Percentiles rank a stretch among this genome's conserved stretches.
Conservation (phyloP, 2,888 invertebrate species). For the Eutolmus rufibarbis region DNA sequence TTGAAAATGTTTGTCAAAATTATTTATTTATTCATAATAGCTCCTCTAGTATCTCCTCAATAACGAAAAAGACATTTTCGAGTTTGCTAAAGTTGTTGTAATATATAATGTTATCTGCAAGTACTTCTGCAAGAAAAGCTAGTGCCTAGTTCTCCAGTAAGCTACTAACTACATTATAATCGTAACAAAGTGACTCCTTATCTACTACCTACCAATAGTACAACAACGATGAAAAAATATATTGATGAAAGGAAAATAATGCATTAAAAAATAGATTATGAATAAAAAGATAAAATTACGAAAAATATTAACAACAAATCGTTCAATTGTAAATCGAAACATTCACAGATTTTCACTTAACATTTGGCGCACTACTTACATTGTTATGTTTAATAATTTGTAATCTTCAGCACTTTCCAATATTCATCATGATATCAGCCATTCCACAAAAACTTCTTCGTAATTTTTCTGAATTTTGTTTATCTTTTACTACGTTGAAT, state of each 20-base stretch:
- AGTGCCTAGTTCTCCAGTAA: background rate
- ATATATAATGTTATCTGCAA: background rate
- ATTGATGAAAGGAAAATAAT: background rate
- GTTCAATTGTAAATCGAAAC: background rate
- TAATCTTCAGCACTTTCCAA: background rate
- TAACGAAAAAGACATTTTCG: background rate
- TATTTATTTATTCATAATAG: background rate
- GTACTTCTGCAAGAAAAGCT: background rate
- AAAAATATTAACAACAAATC: background rate
- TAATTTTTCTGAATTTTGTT: no score
- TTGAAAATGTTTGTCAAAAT: background rate
- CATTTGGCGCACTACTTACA: background rate
- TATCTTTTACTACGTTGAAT: background rate
- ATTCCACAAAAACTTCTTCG: background rate
- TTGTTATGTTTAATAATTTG: background rate
- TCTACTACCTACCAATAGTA: background rate
- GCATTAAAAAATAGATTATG: no score
- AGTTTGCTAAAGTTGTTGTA: background rate
- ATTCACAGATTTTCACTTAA: background rate
- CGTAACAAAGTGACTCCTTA: background rate
- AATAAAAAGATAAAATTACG: background rate
- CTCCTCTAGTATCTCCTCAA: background rate
- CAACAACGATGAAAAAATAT: background rate
- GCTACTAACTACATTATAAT: background rate
- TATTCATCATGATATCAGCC: background rate